Evolutionary conservation across 2,888 invertebrate species (phyloP).

Genomic region (Rhyacophila evoluta): DNA sequence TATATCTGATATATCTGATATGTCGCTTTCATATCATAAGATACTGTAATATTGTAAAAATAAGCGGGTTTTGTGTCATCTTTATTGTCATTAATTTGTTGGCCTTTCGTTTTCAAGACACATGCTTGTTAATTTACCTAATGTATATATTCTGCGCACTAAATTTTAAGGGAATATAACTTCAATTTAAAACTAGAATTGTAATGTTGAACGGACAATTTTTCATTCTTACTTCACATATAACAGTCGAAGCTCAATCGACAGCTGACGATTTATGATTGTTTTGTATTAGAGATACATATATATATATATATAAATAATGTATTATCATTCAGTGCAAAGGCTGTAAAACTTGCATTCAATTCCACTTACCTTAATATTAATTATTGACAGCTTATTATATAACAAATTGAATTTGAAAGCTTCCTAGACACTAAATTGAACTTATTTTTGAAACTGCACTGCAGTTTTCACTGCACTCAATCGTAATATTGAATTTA

Average conservation of each 20-base stretch:
- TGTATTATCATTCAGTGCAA: neutral
- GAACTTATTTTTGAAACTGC: too few relatives aligned
- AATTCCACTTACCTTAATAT: too few relatives aligned
- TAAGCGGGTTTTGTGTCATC: conserved; percentile 33
- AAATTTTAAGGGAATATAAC: neutral
- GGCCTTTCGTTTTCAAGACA: neutral
- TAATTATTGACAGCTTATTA: too few relatives aligned
- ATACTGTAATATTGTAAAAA: conserved; percentile 47
- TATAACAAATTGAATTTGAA: too few relatives aligned
- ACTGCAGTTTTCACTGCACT: too few relatives aligned
- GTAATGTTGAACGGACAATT: neutral
- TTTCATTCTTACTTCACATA: neutral
- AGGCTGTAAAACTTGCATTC: neutral
- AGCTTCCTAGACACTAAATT: too few relatives aligned
- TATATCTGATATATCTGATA: too few relatives aligned
- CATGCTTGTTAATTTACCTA: neutral
- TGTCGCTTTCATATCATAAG: conserved; percentile 51
- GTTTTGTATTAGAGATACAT: neutral
- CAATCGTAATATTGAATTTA: too few relatives aligned
- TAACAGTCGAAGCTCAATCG: neutral
- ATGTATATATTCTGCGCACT: neutral
- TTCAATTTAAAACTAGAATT: neutral
- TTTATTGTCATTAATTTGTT: conserved; percentile 27
- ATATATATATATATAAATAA: neutral
- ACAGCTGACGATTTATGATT: neutral